Base-by-base conservation (phyloP, 2,113 vertebrate genomes). In the Calonectris borealis region DNA sequence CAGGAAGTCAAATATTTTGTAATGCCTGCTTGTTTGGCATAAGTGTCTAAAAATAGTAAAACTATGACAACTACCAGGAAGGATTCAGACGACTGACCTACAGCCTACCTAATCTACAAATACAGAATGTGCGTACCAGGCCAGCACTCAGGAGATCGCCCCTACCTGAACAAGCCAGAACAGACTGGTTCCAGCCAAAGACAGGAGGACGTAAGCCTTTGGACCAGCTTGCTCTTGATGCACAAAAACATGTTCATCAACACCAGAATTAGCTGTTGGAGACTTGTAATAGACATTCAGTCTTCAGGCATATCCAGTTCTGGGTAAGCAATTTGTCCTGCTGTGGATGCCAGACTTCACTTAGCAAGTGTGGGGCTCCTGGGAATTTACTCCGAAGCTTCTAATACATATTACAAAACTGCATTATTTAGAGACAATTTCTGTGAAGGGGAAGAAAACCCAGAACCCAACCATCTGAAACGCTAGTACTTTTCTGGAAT, bases 91-190 rank as follows among this genome's bases (percentile, higher is more conserved):
- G 70, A 24, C 34, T 42, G 52, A 79, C 32, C 17, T 64, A 36
- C 44, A 76, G 17, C 52, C 52, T 64, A 5, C 16, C 29, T 76
- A 19, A n/a, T 34, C 77, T 82, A 22, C 52, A 36, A n/a, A 60
- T 9, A 52, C 1, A 21, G 0, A 25, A 57, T 57, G 51, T 7
- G 21, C 7, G 0, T 20, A 21, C 6, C 0, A 2, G 54, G 42
- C 64, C 32, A 58, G 38, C 57, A 22, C 24, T 34, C 6, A 0
- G 80, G 54, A 88, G 13, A 13, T 49, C 44, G 9, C 44, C 7
- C 31, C 49, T 69, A 1, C 5, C 38, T 48, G 29, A 90, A 32
- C 46, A 55, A 66, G 36, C 11, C 72, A 62, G 34, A 57, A 57
- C 31, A 54, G 64, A 32, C 34, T 40, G 10, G 2, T 82, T 58